Evolutionary conservation across 2,797 vertebrate species (phyloP).

Genomic region (Etheostoma nigrum): DNA sequence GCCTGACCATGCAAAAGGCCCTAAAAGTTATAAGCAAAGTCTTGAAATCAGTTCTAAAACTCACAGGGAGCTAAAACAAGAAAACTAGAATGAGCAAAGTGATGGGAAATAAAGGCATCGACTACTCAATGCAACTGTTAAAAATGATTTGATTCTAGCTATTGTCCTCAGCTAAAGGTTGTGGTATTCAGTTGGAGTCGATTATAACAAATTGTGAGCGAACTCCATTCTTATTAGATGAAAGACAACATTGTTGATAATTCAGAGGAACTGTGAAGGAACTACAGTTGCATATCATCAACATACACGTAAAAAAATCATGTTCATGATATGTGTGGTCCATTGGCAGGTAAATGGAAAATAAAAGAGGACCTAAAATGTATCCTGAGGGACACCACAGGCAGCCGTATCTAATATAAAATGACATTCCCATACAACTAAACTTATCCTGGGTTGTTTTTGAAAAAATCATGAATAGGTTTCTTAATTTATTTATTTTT

Average conservation of each 20-base stretch:
- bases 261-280: neutral
- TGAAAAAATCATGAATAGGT: no score
- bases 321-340: neutral
- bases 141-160: neutral
- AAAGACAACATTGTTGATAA: neutral
- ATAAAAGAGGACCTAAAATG: neutral
- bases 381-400: constrained; percentile 15
- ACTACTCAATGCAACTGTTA: neutral
- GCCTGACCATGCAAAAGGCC: neutral
- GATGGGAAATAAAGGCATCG: neutral
- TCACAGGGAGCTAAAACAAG: neutral
- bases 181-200: no score
- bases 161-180: neutral
- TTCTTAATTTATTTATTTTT: no score
- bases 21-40: neutral
- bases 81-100: neutral
- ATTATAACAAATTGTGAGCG: neutral
- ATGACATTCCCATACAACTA: no score
- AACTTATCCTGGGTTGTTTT: no score
- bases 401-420: no score
- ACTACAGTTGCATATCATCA: neutral
- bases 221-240: neutral
- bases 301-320: neutral
- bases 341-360: neutral
- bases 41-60: neutral